These are phyloP conservation scores for Darevskia nairensis DNA, from an alignment of 2,797 vertebrate species.

Conservation along the genomic window DNA sequence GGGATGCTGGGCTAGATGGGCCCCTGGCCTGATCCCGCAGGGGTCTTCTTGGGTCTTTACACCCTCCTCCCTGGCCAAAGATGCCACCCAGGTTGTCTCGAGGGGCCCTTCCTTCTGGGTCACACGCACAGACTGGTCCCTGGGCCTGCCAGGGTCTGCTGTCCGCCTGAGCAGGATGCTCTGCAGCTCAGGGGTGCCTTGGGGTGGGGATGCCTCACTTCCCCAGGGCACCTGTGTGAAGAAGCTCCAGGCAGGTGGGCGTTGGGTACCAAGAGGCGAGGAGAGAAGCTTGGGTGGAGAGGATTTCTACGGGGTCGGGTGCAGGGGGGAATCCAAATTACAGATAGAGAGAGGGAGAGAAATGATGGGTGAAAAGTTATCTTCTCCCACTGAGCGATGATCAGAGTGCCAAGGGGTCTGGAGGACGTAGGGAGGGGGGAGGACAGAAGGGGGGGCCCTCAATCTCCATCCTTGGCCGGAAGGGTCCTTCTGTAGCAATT, in stretches of 20 bases:
- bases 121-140: background rate
- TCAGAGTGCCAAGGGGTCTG: background rate
- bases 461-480: background rate
- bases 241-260: background rate
- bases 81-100: too few species aligned
- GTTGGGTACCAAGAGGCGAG: background rate
- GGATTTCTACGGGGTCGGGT: too few species aligned
- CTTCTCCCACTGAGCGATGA: background rate
- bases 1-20: too few species aligned
- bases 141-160: too few species aligned
- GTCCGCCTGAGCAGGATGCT: accelerated
- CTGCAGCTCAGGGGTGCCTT: background rate
- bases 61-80: too few species aligned
- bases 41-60: too few species aligned
- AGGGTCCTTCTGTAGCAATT: background rate
- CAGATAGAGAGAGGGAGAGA: background rate
- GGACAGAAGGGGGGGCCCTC: background rate
- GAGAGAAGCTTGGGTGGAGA: background rate
- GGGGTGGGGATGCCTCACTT: background rate
- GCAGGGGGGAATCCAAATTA: background rate
- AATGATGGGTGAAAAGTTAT: background rate
- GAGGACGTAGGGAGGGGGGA: background rate
- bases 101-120: too few species aligned
- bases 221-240: too few species aligned
- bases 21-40: too few species aligned